A percentile compares a stretch with the other conserved stretches of the same genome.
Evolutionary conservation across 2,888 invertebrate species (phyloP).

Genomic region (Netelia fuscicornis): DNA sequence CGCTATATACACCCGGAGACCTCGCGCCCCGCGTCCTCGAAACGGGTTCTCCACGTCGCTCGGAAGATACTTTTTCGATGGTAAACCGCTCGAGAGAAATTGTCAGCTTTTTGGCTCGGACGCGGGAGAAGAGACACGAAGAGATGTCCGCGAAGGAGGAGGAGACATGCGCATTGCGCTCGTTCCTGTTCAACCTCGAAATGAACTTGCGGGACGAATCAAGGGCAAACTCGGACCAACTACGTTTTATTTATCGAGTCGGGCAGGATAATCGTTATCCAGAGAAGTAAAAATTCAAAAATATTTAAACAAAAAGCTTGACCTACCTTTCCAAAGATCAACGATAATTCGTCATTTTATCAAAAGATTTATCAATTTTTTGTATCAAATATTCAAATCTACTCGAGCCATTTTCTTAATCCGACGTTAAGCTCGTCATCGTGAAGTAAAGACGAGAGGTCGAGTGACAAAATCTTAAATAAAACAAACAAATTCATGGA

Average conservation of each 20-base stretch:
- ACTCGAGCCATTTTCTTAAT: no score
- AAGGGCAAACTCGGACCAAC: no score
- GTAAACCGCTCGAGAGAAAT: slow-evolving; percentile 31
- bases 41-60: slow-evolving; percentile 45
- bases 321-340: no score
- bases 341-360: no score
- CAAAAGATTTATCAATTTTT: no score
- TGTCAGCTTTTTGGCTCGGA: slow-evolving; percentile 6
- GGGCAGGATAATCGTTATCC: no score
- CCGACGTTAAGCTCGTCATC: background rate
- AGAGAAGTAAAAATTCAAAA: background rate
- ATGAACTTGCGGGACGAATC: no score
- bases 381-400: no score
- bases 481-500: slow-evolving; percentile 1
- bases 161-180: slow-evolving; percentile 13
- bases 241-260: no score
- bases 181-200: background rate
- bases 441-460: background rate
- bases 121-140: background rate
- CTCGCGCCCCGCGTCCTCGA: slow-evolving; percentile 27
- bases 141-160: background rate
- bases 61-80: slow-evolving; percentile 22
- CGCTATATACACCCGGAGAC: slow-evolving; percentile 51
- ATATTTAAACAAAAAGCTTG: no score
- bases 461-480: slow-evolving; percentile 17